phyloP scores from a whole-genome alignment of 2,797 vertebrate genomes.

The Pseudopleuronectes americanus region DNA sequence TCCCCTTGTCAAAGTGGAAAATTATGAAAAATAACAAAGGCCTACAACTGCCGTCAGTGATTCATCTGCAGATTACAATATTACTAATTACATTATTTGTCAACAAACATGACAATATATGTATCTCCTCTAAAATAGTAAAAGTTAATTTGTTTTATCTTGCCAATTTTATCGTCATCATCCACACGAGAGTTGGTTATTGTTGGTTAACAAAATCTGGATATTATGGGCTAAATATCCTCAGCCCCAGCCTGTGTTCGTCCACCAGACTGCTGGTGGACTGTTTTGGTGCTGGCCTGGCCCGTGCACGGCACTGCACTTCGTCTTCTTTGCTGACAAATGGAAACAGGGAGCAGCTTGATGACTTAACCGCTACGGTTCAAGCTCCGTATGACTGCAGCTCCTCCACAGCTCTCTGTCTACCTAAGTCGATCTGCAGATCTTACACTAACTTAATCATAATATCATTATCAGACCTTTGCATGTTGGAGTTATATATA shows the following conservation, averaged over 20 bases:
- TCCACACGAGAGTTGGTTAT: too few relatives aligned
- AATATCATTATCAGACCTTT: constrained; percentile 13
- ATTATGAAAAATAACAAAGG: too few relatives aligned
- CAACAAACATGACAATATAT: too few relatives aligned
- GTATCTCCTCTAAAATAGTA: too few relatives aligned
- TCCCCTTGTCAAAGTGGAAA: too few relatives aligned
- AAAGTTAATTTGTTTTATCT: neutral
- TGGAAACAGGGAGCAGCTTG: constrained; percentile 57
- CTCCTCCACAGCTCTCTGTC: constrained; percentile 27
- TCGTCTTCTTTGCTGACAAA: constrained; percentile 61
- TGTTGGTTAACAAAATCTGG: too few relatives aligned
- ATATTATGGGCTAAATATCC: neutral
- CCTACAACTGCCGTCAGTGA: too few relatives aligned
- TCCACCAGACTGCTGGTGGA: constrained; percentile 2
- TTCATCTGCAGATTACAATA: too few relatives aligned
- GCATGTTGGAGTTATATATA: constrained; percentile 20
- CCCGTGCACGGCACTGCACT: constrained; percentile 21
- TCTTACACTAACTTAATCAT: constrained; percentile 33
- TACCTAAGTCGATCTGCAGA: constrained; percentile 32
- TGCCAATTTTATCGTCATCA: neutral
- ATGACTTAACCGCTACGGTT: constrained; percentile 54
- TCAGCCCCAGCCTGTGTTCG: neutral
- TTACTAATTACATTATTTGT: too few relatives aligned
- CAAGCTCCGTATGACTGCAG: constrained; percentile 46
- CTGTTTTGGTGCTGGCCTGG: constrained; percentile 27